These are phyloP conservation scores for Asbolus verrucosus DNA, from an alignment of 1,140 invertebrate genomes.

Conservation along the genomic window DNA sequence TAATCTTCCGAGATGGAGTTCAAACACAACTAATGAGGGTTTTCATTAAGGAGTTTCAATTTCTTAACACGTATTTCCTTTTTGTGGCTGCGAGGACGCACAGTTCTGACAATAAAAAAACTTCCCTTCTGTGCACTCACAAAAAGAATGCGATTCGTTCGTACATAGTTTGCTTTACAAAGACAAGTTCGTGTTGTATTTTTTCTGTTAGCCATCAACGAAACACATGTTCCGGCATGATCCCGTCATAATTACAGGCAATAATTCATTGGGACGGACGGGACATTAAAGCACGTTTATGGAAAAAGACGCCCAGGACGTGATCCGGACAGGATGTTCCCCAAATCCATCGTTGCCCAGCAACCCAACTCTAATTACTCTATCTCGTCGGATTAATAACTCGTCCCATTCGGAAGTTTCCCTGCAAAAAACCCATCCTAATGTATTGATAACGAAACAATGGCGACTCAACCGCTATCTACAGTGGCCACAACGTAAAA, in stretches of 20 bases:
- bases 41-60: conserved; percentile 30
- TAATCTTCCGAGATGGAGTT: conserved; percentile 1
- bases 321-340: conserved; percentile 13
- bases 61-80: conserved; percentile 30
- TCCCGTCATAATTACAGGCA: conserved; percentile 21
- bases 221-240: conserved; percentile 16
- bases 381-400: conserved; percentile 36
- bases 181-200: background rate
- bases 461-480: too few species aligned
- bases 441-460: too few species aligned
- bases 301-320: conserved; percentile 1
- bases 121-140: background rate
- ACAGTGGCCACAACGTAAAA: too few species aligned
- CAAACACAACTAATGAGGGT: conserved; percentile 26
- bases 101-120: conserved; percentile 5
- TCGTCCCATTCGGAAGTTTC: conserved; percentile 26
- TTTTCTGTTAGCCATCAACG: conserved; percentile 1
- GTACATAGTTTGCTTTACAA: conserved; percentile 14
- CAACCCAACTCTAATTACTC: conserved; percentile 35
- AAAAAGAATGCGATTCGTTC: conserved; percentile 1
- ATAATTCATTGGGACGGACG: conserved; percentile 23
- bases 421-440: too few species aligned
- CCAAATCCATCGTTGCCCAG: conserved; percentile 4
- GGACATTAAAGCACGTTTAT: conserved; percentile 19
- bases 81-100: conserved; percentile 5